Evolutionary conservation across 2,888 invertebrate species (phyloP), one percentile per base, ranked within the genome.

Genomic region (Pycnomerus fuliginosus): DNA sequence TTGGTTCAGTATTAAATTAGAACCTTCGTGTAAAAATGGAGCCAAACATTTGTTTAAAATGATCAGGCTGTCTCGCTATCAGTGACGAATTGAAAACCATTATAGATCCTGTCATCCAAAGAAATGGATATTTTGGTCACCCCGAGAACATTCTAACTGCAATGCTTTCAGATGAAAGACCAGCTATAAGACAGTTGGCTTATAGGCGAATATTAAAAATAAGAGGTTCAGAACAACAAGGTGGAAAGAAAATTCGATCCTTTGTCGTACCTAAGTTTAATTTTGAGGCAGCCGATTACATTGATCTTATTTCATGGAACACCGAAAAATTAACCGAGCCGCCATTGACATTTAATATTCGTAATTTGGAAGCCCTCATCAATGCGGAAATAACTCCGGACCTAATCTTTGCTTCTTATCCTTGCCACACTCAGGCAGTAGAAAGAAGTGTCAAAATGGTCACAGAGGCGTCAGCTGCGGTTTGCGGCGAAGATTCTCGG

Each of bases 1-100:
- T 12, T 54, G 53, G 52, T 55, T 55, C 35, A 10, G 10, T n/a
- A 48, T 52, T 10, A 50, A 50, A 16, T 3, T 5, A 2, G 17
- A 36, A 3, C 11, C 39, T 8, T 37, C 33, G 7, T 39, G 34
- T 11, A 2, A 8, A 12, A 3, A 38, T 4, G 33, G 39, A 20
- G 39, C 39, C 15, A 10, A 36, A n/a, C 22, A 39, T 35, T 12
- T 39, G 10, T 38, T 4, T 3, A 31, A 31, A 20, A 20, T 20
- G 20, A 20, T 20, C 8, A 4, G 8, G 20, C 20, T 20, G 20
- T 20, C 20, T 20, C 4, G 20, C 5, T 20, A 20, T 20, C 8
- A 5, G 8, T 8, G n/a, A 20, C 4, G 5, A 20, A 4, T 8
- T 20, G 20, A 4, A 20, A 20, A 8, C 4, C 8, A 8, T 20